Base-by-base conservation (phyloP, 2,888 invertebrate genomes). In the Euproctis similis region DNA sequence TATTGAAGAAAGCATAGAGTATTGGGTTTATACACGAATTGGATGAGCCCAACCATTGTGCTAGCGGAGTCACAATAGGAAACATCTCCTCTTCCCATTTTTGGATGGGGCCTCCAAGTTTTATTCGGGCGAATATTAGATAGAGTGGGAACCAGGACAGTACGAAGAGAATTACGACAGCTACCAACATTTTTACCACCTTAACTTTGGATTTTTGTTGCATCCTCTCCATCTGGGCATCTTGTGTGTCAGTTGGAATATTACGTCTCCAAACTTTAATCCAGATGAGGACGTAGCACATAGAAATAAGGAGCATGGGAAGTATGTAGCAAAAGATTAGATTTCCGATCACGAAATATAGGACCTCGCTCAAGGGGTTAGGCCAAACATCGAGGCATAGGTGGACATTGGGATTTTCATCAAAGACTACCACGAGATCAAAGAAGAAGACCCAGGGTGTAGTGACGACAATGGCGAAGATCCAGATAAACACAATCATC, bases 21-120 rank as follows among this genome's bases (percentile, higher is more conserved):
- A 97, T 92, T 1, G 97, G 97, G 74, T 97, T 97, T 60, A 97
- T 96, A 86, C 96, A 96, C 10, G 95, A 95, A 73, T 97, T 97
- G 9, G 96, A 95, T 0, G 95, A 91, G 2, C 97, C 97, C 24
- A 97, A 82, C 95, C 94, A 95, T 67, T 95, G 96, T 3, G 94
- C 96, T 27, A 97, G 87, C 2, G 97, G 97, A 9, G 94, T 93
- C 2, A 92, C 90, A 10, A 93, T 89, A 24, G 91, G 91, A 18
- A 94, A 85, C 35, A 93, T 86, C 45, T 93, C 92, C 54, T 93
- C 93, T 57, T 92, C 94, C 89, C 91, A 92, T 26, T 89, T 86
- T 39, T 90, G 87, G 19, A 92, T 87, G 8, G 89, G 88, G 24
- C 92, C 91, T 24, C 93, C 92, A 10, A 95, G 86, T 65, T 96